A percentile compares a stretch with the other conserved stretches of the same genome.
These are phyloP conservation scores for Vanessa cardui DNA, from an alignment of 2,888 invertebrate species.

Conservation along the genomic window DNA sequence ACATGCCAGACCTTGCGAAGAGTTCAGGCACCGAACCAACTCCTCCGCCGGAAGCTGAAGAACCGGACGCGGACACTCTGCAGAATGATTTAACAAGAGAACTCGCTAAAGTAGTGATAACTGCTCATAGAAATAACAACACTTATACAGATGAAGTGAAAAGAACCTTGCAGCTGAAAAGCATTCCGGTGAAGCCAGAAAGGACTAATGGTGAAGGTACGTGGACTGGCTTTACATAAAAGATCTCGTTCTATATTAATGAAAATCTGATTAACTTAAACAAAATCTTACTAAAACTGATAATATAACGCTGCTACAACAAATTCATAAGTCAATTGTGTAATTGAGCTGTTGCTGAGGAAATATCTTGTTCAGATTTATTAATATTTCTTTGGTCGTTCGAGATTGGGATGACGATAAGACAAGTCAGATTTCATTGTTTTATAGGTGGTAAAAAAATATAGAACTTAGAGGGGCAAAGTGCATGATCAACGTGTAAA, in stretches of 20 bases:
- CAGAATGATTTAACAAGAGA: conserved; percentile 52
- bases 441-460: background rate
- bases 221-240: background rate
- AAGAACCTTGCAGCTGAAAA: conserved; percentile 55
- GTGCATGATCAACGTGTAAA: no score
- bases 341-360: background rate
- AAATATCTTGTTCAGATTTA: background rate
- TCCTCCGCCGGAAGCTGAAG: conserved; percentile 42
- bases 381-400: background rate
- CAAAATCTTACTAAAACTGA: no score
- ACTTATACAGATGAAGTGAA: conserved; percentile 94
- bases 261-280: no score
- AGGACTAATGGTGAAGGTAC: conserved; percentile 56
- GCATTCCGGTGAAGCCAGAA: conserved; percentile 49
- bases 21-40: conserved; percentile 38
- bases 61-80: conserved; percentile 45
- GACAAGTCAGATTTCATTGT: background rate
- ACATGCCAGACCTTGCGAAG: conserved; percentile 50
- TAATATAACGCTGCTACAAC: no score
- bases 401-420: background rate
- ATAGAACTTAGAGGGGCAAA: no score
- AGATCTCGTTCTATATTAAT: background rate
- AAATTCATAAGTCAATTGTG: background rate
- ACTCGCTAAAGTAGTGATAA: conserved; percentile 75
- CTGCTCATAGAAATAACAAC: conserved; percentile 93